Base-by-base conservation (phyloP, 2,888 invertebrate genomes). In the Listrodromus nycthemerus region DNA sequence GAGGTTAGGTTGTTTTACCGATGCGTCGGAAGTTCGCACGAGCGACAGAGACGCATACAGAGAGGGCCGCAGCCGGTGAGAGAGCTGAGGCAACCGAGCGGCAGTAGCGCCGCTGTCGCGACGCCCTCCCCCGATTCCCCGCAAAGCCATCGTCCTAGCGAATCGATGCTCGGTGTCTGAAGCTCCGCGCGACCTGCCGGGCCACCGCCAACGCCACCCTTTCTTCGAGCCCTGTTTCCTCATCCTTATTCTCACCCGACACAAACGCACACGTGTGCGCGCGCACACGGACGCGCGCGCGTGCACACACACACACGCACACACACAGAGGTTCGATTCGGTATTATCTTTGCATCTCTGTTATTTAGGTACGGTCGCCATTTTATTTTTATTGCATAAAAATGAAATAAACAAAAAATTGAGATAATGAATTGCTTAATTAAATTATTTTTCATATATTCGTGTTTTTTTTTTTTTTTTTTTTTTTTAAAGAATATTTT, bases 121-220 rank as follows among this genome's bases (percentile, higher is more conserved):
- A 86, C 83, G 67, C 80, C 85, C 84, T 74, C 83, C 84, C 83
- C 85, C 82, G 78, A 86, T 86, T 77, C 80, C 86, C 87, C 86
- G 88, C 87, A 87, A 89, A 90, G 91, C 90, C 91, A 89, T 90
- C 91, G 91, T 90, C 90, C 90, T 90, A 89, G 89, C 89, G 89
- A 91, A 91, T 91, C 91, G 91, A 91, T 91, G 91, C 88, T 89
- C 90, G 88, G 89, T 78, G 87, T 87, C 87, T 86, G 87, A 87
- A 85, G 85, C 86, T 86, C 82, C 75, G 86, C 75, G 86, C 87
- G 84, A 85, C 84, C 79, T 86, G 84, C 86, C 84, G 86, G 85
- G 85, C 75, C 70, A 79, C 78, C 52, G 67, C 65, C 77, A 41
- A 52, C 61, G 50, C 75, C 75, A 79, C 70, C 71, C 81, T 78